Percentiles rank a stretch among this genome's conserved stretches.
phyloP scores from a whole-genome alignment of 2,888 invertebrate genomes.

The Caradrina clavipalpis region DNA sequence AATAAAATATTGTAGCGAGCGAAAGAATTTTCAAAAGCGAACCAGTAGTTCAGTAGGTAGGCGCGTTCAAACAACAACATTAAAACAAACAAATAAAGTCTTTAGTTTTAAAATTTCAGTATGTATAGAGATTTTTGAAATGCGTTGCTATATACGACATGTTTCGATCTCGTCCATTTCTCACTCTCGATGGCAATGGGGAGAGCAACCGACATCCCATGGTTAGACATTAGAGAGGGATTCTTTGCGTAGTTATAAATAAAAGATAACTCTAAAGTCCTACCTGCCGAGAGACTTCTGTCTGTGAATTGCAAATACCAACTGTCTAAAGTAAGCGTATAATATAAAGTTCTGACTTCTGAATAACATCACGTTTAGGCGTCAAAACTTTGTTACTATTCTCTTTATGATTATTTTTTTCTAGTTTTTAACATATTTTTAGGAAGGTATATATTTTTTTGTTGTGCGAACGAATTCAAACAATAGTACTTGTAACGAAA shows the following conservation, averaged over 20 bases:
- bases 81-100: no score
- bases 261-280: conserved; percentile 88
- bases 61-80: no score
- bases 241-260: conserved; percentile 88
- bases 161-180: conserved; percentile 11
- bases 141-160: background rate
- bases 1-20: no score
- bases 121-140: no score
- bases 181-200: conserved; percentile 13
- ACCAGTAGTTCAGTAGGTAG: no score
- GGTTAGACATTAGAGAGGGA: conserved; percentile 72
- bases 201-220: conserved; percentile 62
- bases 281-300: conserved; percentile 84
- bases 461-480: conserved; percentile 75
- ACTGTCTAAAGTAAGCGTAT: conserved; percentile 71
- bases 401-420: conserved; percentile 46
- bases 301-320: conserved; percentile 89
- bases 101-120: no score
- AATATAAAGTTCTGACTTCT: conserved; percentile 73
- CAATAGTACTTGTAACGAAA: conserved; percentile 78
- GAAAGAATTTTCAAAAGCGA: no score
- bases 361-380: conserved; percentile 73
- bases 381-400: conserved; percentile 66
- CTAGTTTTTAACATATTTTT: conserved; percentile 51
- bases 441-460: conserved; percentile 52